Conservation (phyloP, 2,113 vertebrate genomes). For the Petromus typicus region DNA sequence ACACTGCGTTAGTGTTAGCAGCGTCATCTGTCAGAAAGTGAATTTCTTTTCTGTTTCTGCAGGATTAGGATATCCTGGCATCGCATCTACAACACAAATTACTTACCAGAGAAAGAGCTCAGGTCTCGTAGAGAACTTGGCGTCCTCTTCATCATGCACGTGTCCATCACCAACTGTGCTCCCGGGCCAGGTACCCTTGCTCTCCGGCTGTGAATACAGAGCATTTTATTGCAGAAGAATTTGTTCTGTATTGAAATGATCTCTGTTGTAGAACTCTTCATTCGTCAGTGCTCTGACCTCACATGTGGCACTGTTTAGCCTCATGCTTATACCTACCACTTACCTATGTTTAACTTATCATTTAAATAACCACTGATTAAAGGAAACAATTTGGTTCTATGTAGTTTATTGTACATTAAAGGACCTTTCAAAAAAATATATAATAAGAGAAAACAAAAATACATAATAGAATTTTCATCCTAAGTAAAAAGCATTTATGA, state of each 20-base stretch:
- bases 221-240: background rate
- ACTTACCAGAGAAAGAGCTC: background rate
- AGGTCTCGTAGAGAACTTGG: background rate
- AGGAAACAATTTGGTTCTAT: background rate
- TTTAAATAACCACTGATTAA: background rate
- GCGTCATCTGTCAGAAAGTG: background rate
- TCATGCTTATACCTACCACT: background rate
- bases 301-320: background rate
- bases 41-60: background rate
- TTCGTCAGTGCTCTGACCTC: background rate
- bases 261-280: background rate
- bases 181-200: fast-evolving
- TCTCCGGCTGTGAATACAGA: background rate
- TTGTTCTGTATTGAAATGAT: background rate
- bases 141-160: fast-evolving
- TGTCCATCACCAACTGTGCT: fast-evolving
- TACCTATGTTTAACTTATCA: background rate
- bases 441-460: background rate
- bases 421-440: background rate
- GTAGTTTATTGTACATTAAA: background rate
- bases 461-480: background rate
- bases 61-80: fast-evolving
- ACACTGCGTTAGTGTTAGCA: too few relatives aligned
- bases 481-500: background rate
- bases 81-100: background rate